Evolutionary conservation across 2,113 vertebrate species (phyloP).

Genomic region (Gallinago undulata): DNA sequence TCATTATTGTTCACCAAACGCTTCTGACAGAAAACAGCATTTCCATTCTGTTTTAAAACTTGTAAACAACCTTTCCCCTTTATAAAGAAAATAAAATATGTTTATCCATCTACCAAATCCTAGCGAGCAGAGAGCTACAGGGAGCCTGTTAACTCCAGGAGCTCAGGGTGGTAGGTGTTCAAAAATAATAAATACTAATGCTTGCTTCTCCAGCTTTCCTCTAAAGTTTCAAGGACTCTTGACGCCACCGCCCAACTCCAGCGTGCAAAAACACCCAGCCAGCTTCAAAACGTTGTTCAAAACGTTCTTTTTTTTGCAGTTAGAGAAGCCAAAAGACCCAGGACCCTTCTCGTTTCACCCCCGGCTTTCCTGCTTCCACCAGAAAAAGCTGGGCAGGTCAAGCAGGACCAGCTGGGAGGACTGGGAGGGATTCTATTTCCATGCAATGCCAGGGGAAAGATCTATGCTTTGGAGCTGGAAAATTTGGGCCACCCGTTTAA

Average conservation of each 20-base stretch:
- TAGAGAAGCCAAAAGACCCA: background rate
- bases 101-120: constrained; percentile 25
- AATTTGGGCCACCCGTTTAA: background rate
- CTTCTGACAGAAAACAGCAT: constrained; percentile 21
- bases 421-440: background rate
- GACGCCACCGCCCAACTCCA: background rate
- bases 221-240: constrained; percentile 4
- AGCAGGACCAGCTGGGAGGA: background rate
- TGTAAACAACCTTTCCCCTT: constrained; percentile 49
- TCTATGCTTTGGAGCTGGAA: background rate
- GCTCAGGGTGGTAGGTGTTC: background rate
- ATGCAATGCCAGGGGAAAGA: background rate
- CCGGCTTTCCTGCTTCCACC: background rate
- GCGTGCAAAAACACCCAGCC: background rate
- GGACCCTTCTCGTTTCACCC: fast-evolving
- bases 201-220: background rate
- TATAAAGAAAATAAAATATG: background rate
- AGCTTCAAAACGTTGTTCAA: background rate
- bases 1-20: background rate
- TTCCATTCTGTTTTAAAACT: constrained; percentile 30
- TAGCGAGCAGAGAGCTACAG: constrained; percentile 17
- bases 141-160: background rate
- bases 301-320: background rate
- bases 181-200: constrained; percentile 1
- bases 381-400: background rate